Evolutionary conservation across 2,888 invertebrate genomes (phyloP).

Genomic region (Leistus spinibarbis): DNA sequence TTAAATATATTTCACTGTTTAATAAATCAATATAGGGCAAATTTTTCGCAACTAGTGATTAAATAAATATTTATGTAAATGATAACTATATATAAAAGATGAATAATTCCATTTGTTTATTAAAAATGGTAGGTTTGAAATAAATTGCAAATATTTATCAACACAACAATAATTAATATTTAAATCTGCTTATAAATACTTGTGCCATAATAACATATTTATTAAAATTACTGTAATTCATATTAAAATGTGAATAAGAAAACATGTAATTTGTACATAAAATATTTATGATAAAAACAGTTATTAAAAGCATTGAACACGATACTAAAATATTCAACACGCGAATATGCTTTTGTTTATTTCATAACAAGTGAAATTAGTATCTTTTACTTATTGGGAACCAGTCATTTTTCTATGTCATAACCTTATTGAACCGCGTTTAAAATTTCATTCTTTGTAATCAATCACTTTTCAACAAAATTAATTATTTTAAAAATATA

Average conservation of each 20-base stretch:
- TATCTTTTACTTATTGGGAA: constrained; percentile 11
- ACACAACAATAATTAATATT: not conserved
- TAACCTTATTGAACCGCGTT: not conserved
- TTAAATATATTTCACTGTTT: no score
- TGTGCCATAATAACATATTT: not conserved
- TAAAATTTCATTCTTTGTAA: not conserved
- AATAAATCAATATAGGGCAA: no score
- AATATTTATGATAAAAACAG: not conserved
- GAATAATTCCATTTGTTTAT: no score
- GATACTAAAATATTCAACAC: not conserved
- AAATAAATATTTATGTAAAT: no score
- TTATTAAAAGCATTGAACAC: not conserved
- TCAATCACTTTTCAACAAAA: not conserved
- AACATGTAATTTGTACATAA: constrained; percentile 5
- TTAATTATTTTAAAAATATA: no score
- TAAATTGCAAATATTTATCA: not conserved
- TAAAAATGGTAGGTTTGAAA: no score
- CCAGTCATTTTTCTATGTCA: constrained; percentile 6
- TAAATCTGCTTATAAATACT: not conserved
- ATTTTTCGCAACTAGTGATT: no score
- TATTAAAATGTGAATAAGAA: not conserved
- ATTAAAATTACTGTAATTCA: not conserved
- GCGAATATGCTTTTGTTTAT: not conserved
- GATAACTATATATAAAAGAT: no score
- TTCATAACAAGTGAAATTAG: constrained; percentile 15